A percentile compares a stretch with the other conserved stretches of the same genome.
phyloP scores from a whole-genome alignment of 1,140 invertebrate species.

The Nebria ingens region DNA sequence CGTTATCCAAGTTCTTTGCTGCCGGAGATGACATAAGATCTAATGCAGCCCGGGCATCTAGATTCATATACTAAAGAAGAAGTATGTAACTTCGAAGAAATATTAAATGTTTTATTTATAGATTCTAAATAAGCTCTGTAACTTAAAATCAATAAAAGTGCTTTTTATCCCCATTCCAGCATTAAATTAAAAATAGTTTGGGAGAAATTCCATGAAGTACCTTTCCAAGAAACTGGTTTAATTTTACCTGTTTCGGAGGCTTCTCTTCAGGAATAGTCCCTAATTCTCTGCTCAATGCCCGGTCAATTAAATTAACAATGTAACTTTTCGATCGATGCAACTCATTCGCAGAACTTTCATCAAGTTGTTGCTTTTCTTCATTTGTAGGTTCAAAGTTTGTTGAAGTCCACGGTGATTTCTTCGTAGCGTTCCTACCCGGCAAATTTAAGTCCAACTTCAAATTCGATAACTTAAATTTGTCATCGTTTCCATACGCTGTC shows the following conservation, averaged over 20 bases:
- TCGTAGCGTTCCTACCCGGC: neutral
- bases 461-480: neutral
- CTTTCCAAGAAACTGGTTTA: too few species aligned
- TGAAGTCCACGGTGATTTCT: neutral
- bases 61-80: neutral
- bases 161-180: too few species aligned
- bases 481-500: neutral
- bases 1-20: slow-evolving; percentile 15
- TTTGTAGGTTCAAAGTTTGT: too few species aligned
- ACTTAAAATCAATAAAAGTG: too few species aligned
- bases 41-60: neutral
- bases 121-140: too few species aligned
- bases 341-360: slow-evolving; percentile 24
- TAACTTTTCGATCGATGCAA: slow-evolving; percentile 35
- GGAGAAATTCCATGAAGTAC: too few species aligned
- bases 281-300: slow-evolving; percentile 31
- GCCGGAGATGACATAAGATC: neutral
- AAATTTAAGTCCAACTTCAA: neutral
- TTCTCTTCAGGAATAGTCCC: slow-evolving; percentile 22
- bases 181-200: too few species aligned
- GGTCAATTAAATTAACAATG: slow-evolving; percentile 36
- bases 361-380: slow-evolving; percentile 1
- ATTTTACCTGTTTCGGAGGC: slow-evolving; percentile 18
- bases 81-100: too few species aligned
- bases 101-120: too few species aligned